Base-by-base conservation (phyloP, 2,113 vertebrate species). In the Ictalurus punctatus region DNA sequence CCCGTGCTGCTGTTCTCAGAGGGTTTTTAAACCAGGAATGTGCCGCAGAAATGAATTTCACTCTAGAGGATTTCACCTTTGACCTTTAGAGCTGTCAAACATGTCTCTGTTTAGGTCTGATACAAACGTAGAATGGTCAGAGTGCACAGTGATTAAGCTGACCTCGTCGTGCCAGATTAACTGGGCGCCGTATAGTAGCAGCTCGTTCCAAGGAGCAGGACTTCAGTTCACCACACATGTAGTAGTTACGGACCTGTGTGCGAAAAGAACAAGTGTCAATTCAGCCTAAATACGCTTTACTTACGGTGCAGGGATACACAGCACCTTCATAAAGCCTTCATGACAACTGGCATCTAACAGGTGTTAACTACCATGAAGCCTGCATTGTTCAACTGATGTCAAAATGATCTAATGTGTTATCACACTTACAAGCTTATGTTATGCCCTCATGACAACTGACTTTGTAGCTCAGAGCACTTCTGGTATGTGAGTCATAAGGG, bases 221-320 rank as follows among this genome's bases (percentile, higher is more conserved):
- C 74, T 95, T 96, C 85, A 99, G 90, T 91, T 98, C 98, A 84
- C 93, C 96, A 5, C 95, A 97, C 91, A 99, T 93, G 88, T 97
- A 97, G 25, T 99, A 92, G 1, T 98, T 98, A 83, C 96, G 97
- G 91, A 99, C 97, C 98, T 99, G 14, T n/a, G 44, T 13, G 61
- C 5, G 0, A 52, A 56, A 21, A 87, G 44, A 69, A 85, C 48
- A 54, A 80, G 37, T 54, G 7, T 40, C 5, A 78, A 37, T 27
- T 58, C 78, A 44, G 12, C 4, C 3, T 63, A 44, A 83, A 44
- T 63, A 27, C 27, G 27, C 34, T 27, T 63, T 40, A 40, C 34
- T 7, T 40, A 8, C n/a, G 25, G 25, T 9, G 1, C 6, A 59
- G 8, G 3, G 80, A 9, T 83, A 6, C 19, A 61, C 2, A 40